phyloP scores from a whole-genome alignment of 2,797 vertebrate genomes.

The Ceyx erithaca region DNA sequence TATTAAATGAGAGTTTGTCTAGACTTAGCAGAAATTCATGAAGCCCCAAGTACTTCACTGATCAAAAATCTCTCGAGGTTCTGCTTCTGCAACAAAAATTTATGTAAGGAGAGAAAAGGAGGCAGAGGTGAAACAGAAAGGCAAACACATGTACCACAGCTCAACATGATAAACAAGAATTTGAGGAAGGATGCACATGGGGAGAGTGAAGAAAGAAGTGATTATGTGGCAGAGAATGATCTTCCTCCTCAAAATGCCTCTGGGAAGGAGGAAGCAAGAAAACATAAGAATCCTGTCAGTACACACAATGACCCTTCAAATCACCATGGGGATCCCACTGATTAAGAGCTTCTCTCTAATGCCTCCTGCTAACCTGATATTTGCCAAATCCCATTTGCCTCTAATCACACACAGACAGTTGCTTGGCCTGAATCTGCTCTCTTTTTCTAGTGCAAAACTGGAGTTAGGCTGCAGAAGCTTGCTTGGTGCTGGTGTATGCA shows the following conservation, averaged over 20 bases:
- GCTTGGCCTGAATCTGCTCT: slow-evolving; percentile 1
- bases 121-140: background rate
- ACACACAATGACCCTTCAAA: slow-evolving; percentile 28
- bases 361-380: background rate
- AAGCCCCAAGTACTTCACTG: background rate
- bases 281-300: background rate
- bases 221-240: slow-evolving; percentile 15
- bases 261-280: slow-evolving; percentile 13
- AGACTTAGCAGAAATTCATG: slow-evolving; percentile 11
- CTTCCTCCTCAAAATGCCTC: background rate
- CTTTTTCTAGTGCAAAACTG: background rate
- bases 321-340: background rate
- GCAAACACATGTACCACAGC: background rate
- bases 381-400: slow-evolving; percentile 54
- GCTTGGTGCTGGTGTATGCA: background rate
- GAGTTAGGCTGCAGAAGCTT: background rate
- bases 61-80: slow-evolving; percentile 18
- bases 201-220: background rate
- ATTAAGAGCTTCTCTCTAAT: slow-evolving; percentile 24
- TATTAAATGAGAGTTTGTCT: slow-evolving; percentile 21
- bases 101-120: background rate
- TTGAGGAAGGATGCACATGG: background rate
- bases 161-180: background rate
- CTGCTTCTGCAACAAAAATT: slow-evolving; percentile 34
- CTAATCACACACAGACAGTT: slow-evolving; percentile 43